Evolutionary conservation across 2,113 vertebrate genomes (phyloP).

Genomic region (Sceloporus undulatus): DNA sequence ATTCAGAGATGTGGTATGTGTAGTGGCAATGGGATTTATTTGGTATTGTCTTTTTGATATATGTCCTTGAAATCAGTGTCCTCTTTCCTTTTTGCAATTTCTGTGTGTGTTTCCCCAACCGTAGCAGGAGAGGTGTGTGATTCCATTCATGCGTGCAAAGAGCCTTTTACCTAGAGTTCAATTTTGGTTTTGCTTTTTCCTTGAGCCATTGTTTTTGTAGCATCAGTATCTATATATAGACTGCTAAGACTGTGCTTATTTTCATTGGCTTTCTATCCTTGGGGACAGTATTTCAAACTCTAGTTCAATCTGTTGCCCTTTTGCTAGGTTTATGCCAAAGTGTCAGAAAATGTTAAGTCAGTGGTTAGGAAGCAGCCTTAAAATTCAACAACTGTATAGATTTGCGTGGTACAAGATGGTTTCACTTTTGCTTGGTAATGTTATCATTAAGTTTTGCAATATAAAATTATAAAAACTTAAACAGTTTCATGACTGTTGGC

Average conservation of each 20-base stretch:
- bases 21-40: not conserved
- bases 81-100: constrained; percentile 18
- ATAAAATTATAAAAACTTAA: not conserved
- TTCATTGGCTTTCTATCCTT: not conserved
- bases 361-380: not conserved
- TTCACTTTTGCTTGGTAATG: not conserved
- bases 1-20: not conserved
- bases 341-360: not conserved
- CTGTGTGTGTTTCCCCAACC: constrained; percentile 13
- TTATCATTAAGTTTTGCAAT: not conserved
- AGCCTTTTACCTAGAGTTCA: constrained; percentile 31
- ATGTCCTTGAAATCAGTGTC: constrained; percentile 23
- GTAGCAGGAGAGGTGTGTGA: constrained; percentile 29
- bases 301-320: not conserved
- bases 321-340: not conserved
- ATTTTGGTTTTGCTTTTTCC: constrained; percentile 9
- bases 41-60: not conserved
- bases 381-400: not conserved
- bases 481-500: not conserved
- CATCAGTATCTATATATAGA: constrained; percentile 39
- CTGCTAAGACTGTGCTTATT: constrained; percentile 11
- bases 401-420: not conserved
- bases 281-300: constrained; percentile 6
- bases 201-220: constrained; percentile 20
- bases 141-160: constrained; percentile 6